A percentile compares a stretch with the other conserved stretches of the same genome.
These are phyloP conservation scores for Ivindomyrus marchei DNA, from an alignment of 2,113 vertebrate genomes.

Conservation along the genomic window DNA sequence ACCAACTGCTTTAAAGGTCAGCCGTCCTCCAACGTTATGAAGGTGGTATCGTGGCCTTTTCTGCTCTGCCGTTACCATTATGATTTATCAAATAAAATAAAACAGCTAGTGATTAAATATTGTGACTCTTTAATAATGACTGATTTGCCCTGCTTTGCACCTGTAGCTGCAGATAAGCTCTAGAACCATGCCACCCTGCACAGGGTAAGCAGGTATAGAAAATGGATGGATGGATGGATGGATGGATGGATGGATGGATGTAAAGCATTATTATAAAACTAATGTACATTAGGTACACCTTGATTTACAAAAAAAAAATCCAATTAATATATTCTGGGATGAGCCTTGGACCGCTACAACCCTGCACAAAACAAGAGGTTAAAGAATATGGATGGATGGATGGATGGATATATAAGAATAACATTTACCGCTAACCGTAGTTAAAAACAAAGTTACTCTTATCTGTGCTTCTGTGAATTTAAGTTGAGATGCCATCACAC, in stretches of 20 bases:
- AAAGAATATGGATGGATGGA: not conserved
- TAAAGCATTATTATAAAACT: not conserved
- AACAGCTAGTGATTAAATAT: not conserved
- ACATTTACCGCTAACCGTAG: not conserved
- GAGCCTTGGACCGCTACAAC: not conserved
- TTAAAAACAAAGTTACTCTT: not conserved
- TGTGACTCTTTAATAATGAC: not conserved
- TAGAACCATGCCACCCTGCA: not conserved
- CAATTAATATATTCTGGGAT: not conserved
- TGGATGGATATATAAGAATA: not conserved
- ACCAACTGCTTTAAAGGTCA: constrained; percentile 14
- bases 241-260: not conserved
- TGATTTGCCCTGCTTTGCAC: not conserved
- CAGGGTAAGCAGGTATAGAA: not conserved
- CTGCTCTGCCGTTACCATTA: not conserved
- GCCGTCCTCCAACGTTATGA: not conserved
- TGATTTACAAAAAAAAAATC: not conserved
- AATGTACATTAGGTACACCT: not conserved
- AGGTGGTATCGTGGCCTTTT: not conserved
- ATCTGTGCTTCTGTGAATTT: not conserved
- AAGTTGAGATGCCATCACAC: not conserved
- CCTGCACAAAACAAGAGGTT: not conserved
- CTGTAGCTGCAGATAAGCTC: not conserved
- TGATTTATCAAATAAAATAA: not conserved
- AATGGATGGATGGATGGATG: not conserved